Base-by-base conservation (phyloP, 2,797 vertebrate genomes). In the Myotis pilosus region DNA sequence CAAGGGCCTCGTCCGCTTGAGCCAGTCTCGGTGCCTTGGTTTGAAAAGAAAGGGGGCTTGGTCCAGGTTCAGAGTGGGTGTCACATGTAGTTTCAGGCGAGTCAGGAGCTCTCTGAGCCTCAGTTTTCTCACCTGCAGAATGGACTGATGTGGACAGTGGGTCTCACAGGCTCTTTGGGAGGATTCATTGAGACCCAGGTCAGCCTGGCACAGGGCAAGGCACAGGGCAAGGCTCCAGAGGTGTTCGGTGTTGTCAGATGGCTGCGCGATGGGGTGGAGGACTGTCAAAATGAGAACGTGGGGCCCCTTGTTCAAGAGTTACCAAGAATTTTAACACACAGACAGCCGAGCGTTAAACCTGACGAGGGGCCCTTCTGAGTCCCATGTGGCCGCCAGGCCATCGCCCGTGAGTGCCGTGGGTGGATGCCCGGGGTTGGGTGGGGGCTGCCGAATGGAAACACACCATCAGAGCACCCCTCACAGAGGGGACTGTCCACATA, bases 401-500 rank as follows among this genome's bases (percentile, higher is more conserved):
- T 22, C 19, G 0, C 3, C 33, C 0, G 0, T 19, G 74, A 71
- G 28, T 6, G 51, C 28, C 15, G 13, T 10, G 49, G 20, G 53
- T 3, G 25, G 23, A 9, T 8, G 38, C 49, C 8, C 16, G 25
- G 33, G 33, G 28, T 28, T 3, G 36, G 60, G 4, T 0, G 10
- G 62, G 10, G n/a, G 23, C 3, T 30, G 23, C 30, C 3, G 0
- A 2, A 4, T 0, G 22, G 69, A 33, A 82, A 20, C 36, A n/a
- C n/a, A 15, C n/a, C 12, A 4, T 57, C 16, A 15, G 60, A 57
- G 80, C 33, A 1, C 38, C 0, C 3, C 57, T 9, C 9, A 0
- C 38, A 2, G 5, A 0, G 30, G 1, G 3, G 4, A 2, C 49
- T 16, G 2, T 5, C 68, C 60, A 0, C 8, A 0, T 0, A 0